Conservation (phyloP, 2,113 vertebrate genomes). For the Pseudopodoces humilis region DNA sequence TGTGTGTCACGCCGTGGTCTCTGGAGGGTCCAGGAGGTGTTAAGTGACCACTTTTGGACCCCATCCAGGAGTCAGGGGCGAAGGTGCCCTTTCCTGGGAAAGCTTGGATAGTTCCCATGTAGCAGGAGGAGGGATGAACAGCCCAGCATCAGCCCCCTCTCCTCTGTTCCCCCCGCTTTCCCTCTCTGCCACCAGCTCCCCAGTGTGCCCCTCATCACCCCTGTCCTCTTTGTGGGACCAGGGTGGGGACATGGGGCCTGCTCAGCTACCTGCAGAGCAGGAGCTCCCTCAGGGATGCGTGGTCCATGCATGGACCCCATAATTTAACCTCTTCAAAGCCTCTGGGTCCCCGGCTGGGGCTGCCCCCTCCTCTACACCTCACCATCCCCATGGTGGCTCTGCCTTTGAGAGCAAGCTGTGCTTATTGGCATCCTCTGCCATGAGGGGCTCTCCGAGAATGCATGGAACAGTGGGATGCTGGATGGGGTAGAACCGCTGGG, state of each 20-base stretch:
- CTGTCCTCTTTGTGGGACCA: neutral
- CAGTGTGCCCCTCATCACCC: rapidly evolving
- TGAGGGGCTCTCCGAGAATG: rapidly evolving
- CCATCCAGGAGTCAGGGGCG: neutral
- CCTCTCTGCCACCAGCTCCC: neutral
- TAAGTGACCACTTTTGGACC: neutral
- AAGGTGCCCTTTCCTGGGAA: neutral
- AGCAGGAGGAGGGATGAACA: neutral
- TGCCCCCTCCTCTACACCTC: neutral
- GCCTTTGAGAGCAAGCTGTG: neutral
- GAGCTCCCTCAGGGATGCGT: neutral
- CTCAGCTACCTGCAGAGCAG: neutral
- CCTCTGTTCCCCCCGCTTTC: neutral
- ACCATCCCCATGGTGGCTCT: rapidly evolving
- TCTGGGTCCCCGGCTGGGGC: neutral
- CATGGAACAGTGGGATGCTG: rapidly evolving
- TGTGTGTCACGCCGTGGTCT: rapidly evolving
- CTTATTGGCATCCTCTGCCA: neutral
- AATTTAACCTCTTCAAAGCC: neutral
- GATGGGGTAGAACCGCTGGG: neutral
- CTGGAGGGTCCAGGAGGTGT: neutral
- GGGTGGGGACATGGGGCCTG: neutral
- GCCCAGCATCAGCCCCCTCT: neutral
- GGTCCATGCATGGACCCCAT: rapidly evolving
- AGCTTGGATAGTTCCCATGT: neutral